Evolutionary conservation across 2,888 invertebrate species (phyloP).

Genomic region (Agrochola lota): DNA sequence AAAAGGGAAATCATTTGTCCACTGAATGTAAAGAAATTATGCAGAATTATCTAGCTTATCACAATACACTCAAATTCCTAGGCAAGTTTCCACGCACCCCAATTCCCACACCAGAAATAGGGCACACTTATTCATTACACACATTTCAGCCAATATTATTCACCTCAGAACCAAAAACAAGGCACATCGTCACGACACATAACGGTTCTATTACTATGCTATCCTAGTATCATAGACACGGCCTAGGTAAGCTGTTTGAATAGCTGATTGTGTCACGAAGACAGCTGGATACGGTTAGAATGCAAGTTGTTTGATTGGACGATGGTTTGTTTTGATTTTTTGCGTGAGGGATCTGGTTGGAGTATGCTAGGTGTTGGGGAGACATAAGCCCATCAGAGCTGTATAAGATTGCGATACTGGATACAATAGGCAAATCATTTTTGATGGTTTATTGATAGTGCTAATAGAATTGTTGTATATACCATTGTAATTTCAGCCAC

Average conservation of each 20-base stretch:
- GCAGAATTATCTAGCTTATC: fast-evolving
- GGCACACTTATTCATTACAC: slow-evolving; percentile 34
- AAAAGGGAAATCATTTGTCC: not conserved
- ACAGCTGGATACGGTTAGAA: slow-evolving; percentile 62
- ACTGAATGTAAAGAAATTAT: not conserved
- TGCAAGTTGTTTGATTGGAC: slow-evolving; percentile 33
- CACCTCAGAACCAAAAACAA: slow-evolving; percentile 65
- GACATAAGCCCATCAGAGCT: too few species aligned
- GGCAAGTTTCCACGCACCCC: not conserved
- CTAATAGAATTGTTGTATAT: too few species aligned
- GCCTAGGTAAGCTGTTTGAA: slow-evolving; percentile 65
- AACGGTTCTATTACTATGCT: slow-evolving; percentile 69
- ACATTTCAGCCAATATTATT: slow-evolving; percentile 56
- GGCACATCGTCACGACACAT: slow-evolving; percentile 67
- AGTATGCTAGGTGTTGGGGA: not conserved
- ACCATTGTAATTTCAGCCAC: too few species aligned
- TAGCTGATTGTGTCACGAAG: slow-evolving; percentile 66
- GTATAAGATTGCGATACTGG: too few species aligned
- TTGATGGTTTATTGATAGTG: too few species aligned
- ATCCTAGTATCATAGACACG: slow-evolving; percentile 56
- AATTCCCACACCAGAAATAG: slow-evolving; percentile 46
- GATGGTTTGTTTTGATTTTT: slow-evolving; percentile 29
- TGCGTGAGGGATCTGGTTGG: not conserved
- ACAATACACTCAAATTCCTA: not conserved
- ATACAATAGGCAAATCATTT: too few species aligned